Evolutionary conservation across 2,113 vertebrate species (phyloP).

Genomic region (Ceyx margarethae): DNA sequence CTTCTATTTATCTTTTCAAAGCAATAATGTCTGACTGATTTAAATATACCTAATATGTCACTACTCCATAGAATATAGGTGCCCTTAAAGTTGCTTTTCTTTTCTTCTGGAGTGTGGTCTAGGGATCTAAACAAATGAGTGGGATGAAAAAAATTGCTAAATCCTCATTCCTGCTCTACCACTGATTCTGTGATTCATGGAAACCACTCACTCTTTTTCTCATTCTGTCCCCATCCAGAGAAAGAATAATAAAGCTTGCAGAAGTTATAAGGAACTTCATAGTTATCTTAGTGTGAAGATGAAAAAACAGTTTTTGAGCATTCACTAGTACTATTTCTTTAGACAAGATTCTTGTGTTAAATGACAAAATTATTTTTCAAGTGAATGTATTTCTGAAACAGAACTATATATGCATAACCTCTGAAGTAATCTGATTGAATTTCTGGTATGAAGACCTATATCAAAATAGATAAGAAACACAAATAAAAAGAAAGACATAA

Average conservation of each 20-base stretch:
- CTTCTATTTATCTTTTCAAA: constrained; percentile 4
- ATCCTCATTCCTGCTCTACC: background rate
- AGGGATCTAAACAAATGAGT: background rate
- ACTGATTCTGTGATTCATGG: background rate
- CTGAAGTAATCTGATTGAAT: background rate
- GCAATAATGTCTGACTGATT: background rate
- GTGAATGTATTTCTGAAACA: background rate
- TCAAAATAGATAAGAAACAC: background rate
- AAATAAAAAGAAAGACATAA: background rate
- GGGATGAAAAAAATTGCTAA: background rate
- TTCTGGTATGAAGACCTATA: background rate
- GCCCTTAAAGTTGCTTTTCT: background rate
- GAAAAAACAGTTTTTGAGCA: background rate
- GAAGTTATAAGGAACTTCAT: background rate
- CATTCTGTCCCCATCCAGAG: background rate
- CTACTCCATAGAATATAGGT: background rate
- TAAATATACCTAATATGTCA: background rate
- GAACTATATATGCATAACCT: background rate
- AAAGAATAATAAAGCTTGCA: background rate
- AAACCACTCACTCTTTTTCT: background rate
- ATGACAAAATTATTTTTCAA: background rate
- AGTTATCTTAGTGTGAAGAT: background rate
- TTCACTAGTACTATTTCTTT: background rate
- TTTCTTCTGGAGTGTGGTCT: background rate
- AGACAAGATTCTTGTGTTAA: background rate